Percentiles rank a stretch among this genome's conserved stretches.
Evolutionary conservation across 2,113 vertebrate species (phyloP).

Genomic region (Paradoxurus hermaphroditus): DNA sequence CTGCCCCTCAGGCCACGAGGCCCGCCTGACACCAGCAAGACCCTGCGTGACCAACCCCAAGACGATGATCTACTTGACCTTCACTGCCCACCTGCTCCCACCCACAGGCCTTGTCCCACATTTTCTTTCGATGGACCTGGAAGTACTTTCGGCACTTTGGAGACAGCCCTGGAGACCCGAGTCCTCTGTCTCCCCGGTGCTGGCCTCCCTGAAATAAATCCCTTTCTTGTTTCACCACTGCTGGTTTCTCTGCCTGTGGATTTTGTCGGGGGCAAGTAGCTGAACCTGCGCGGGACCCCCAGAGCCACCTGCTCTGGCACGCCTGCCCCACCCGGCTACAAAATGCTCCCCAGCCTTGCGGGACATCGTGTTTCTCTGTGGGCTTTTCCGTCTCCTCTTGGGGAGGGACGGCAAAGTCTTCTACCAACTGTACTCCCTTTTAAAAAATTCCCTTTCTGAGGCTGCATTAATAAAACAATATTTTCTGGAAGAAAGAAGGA

Average conservation of each 20-base stretch:
- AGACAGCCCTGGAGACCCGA: not conserved
- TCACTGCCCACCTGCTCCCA: not conserved
- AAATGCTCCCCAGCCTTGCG: not conserved
- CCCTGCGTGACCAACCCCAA: not conserved
- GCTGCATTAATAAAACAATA: not conserved
- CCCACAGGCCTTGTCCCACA: not conserved
- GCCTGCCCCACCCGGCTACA: fast-evolving
- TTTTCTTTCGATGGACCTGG: not conserved
- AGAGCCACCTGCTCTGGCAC: not conserved
- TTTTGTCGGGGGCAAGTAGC: not conserved
- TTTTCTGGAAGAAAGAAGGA: not conserved
- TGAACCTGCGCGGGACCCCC: not conserved
- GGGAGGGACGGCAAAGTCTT: not conserved
- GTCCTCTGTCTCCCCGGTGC: not conserved
- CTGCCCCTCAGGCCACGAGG: not conserved
- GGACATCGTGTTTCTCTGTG: not conserved
- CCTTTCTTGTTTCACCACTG: not conserved
- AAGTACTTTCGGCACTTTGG: not conserved
- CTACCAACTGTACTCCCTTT: not conserved
- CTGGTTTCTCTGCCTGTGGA: not conserved
- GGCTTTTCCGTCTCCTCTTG: not conserved
- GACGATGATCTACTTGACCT: not conserved
- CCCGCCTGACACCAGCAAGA: not conserved
- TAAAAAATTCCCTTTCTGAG: not conserved
- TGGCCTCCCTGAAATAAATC: not conserved